phyloP scores from a whole-genome alignment of 2,888 invertebrate genomes.

The Theretra japonica region DNA sequence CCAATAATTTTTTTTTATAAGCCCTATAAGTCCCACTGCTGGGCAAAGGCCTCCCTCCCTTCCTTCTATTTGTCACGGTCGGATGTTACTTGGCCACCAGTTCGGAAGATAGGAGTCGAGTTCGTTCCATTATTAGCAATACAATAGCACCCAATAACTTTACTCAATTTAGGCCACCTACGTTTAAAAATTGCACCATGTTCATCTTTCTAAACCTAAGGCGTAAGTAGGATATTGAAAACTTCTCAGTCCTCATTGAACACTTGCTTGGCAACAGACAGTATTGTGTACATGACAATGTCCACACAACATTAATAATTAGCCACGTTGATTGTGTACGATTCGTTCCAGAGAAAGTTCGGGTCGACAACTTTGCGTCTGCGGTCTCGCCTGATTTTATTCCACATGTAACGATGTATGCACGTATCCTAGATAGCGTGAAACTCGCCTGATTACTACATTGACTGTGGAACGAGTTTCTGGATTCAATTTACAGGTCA shows the following conservation, averaged over 20 bases:
- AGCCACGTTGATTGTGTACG: constrained; percentile 63
- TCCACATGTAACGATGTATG: constrained; percentile 30
- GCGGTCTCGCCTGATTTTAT: constrained; percentile 39
- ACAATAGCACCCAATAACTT: too few species aligned
- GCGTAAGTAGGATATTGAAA: background rate
- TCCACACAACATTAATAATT: constrained; percentile 68
- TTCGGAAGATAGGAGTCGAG: too few species aligned
- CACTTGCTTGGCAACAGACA: constrained; percentile 31
- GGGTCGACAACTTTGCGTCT: constrained; percentile 49
- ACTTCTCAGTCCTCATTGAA: constrained; percentile 25
- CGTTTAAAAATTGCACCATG: too few species aligned
- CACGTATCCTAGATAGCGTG: background rate
- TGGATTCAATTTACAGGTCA: too few species aligned
- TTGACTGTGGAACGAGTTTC: background rate
- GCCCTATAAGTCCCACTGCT: too few species aligned
- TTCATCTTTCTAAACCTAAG: background rate
- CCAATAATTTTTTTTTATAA: too few species aligned
- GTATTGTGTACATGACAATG: constrained; percentile 50
- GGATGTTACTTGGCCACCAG: too few species aligned
- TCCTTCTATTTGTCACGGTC: too few species aligned
- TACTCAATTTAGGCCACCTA: too few species aligned
- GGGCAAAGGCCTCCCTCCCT: too few species aligned
- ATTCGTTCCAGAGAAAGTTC: constrained; percentile 77
- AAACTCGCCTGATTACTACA: background rate
- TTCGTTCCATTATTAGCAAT: too few species aligned